Evolutionary conservation across 1,140 invertebrate genomes (phyloP).

Genomic region (Leptoteleia sp.): DNA sequence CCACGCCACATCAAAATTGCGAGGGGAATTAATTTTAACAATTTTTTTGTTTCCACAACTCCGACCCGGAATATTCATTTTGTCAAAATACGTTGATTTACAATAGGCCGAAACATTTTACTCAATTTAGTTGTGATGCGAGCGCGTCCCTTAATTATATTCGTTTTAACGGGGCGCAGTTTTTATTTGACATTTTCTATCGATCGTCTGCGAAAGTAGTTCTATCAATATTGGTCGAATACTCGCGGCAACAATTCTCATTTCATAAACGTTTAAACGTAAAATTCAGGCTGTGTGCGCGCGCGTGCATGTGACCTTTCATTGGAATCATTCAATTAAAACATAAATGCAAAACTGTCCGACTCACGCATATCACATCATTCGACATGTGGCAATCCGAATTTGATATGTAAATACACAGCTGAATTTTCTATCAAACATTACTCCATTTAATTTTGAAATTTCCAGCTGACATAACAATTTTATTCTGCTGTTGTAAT

Average conservation of each 20-base stretch:
- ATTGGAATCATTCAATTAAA: constrained; percentile 44
- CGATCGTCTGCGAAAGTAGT: neutral
- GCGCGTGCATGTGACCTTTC: constrained; percentile 35
- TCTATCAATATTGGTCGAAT: constrained; percentile 6
- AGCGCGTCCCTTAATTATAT: neutral
- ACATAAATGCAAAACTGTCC: constrained; percentile 37
- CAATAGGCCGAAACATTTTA: too few relatives aligned
- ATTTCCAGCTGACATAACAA: neutral
- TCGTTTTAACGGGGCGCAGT: too few relatives aligned
- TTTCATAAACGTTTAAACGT: constrained; percentile 15
- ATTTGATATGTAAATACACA: constrained; percentile 41
- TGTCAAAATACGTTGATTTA: too few relatives aligned
- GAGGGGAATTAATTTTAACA: too few relatives aligned
- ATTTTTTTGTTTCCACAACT: too few relatives aligned
- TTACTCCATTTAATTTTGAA: neutral
- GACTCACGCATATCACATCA: constrained; percentile 22
- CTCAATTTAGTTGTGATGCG: too few relatives aligned
- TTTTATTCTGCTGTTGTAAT: neutral
- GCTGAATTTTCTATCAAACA: neutral
- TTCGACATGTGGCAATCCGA: constrained; percentile 35
- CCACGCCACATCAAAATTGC: too few relatives aligned
- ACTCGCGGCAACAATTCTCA: constrained; percentile 5
- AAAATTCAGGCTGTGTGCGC: neutral
- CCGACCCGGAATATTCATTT: too few relatives aligned
- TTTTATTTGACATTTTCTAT: neutral